Evolutionary conservation across 2,888 invertebrate species (phyloP).

Genomic region (Reticulitermes lucifugus): DNA sequence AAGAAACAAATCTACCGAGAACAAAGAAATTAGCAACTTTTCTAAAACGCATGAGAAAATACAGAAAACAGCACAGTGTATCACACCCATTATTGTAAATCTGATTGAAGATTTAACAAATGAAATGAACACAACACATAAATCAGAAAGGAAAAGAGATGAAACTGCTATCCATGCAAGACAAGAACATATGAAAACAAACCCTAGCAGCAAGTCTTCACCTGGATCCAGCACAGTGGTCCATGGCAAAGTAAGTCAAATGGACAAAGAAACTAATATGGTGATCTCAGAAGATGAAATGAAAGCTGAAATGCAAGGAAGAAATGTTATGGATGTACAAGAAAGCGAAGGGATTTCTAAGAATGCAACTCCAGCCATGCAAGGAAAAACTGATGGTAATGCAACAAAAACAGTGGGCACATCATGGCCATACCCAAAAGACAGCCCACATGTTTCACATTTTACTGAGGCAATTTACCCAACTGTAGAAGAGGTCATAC

Average conservation of each 20-base stretch:
- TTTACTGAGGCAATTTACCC: not conserved
- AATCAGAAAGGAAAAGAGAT: not conserved
- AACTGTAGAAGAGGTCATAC: not conserved
- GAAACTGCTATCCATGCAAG: not conserved
- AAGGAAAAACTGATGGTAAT: not conserved
- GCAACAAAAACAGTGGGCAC: not conserved
- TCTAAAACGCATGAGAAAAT: not conserved
- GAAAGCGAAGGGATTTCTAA: not conserved
- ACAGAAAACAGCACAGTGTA: not conserved
- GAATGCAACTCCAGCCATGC: no score
- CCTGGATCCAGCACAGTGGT: not conserved
- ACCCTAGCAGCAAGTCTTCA: not conserved
- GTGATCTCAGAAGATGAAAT: not conserved
- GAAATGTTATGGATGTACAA: not conserved
- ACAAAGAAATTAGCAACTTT: not conserved
- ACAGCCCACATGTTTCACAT: not conserved
- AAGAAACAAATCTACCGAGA: not conserved
- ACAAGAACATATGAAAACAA: not conserved
- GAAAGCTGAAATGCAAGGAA: not conserved
- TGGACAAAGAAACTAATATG: not conserved
- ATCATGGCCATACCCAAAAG: not conserved
- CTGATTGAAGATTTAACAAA: constrained; percentile 34
- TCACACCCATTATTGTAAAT: constrained; percentile 45
- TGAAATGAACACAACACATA: not conserved
- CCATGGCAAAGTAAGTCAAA: not conserved